Evolutionary conservation across 2,888 invertebrate species (phyloP), one percentile per base, ranked within the genome.

Genomic region (Heliconius cydno): DNA sequence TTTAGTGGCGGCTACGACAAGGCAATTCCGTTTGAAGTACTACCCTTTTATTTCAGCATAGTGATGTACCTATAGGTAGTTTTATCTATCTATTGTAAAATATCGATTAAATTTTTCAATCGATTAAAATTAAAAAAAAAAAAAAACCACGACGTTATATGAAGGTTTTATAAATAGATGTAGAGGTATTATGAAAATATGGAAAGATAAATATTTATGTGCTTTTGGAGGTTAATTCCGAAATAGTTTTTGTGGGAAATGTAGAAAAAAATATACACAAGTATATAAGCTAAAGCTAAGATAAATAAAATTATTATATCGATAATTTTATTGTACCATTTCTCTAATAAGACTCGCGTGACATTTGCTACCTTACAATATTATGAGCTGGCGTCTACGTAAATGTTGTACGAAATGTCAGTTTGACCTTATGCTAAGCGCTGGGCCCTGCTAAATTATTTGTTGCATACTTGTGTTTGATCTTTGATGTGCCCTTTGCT

Each of bases 381-480:
- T 89, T 90, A 90, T 90, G 90, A 90, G 90, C 89, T 84, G 88
- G 83, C 84, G 84, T 85, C 84, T 88, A 86, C 88, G 87, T 92
- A 90, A 93, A 93, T 92, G 92, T 89, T 91, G 88, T 89, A 90
- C 85, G 88, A 94, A 95, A 94, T 95, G 94, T 90, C 95, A 95
- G 92, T 91, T 92, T 94, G 94, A 94, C 95, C 95, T 95, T 94
- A 94, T 92, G 92, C 87, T 92, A 93, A 94, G 90, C 88, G 90
- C 86, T 85, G 85, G 84, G 87, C 86, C 85, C 88, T 88, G 86
- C 88, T 92, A 89, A 91, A 92, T 92, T 91, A 92, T 93, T 91
- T 85, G 86, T 87, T 70, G 70, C 85, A 86, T 86, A 87, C 85
- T 85, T 84, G 85, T 88, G 88, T 91, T 92, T 93, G 94, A 92